Percentiles rank a stretch among this genome's conserved stretches.
Conservation (phyloP, 2,888 invertebrate species). For the Meta bourneti region DNA sequence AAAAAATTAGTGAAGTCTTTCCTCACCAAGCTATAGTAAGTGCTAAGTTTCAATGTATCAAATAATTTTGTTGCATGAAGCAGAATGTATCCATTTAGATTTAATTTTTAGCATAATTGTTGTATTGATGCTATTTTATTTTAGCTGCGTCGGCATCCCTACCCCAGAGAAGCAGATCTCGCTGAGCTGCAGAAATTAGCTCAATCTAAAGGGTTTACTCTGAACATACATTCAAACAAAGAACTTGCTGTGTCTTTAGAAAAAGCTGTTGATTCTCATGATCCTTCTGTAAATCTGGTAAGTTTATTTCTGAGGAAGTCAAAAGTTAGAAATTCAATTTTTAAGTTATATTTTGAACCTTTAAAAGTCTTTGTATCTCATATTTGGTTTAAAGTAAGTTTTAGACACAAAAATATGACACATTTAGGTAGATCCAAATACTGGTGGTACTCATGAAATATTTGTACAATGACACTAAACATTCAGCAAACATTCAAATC, state of each 20-base stretch:
- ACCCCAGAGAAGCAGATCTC: conserved; percentile 80
- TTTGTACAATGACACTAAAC: too few relatives aligned
- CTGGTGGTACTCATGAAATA: neutral
- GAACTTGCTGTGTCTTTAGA: conserved; percentile 80
- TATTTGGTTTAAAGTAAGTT: neutral
- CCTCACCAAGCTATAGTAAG: conserved; percentile 79
- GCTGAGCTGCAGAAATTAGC: conserved; percentile 80
- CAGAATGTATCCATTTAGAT: neutral
- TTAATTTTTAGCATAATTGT: neutral
- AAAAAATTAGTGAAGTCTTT: conserved; percentile 79
- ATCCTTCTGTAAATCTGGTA: conserved; percentile 80
- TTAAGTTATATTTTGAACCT: neutral
- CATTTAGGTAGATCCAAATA: neutral
- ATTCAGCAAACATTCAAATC: too few relatives aligned
- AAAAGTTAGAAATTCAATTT: neutral
- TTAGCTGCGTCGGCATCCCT: conserved; percentile 80
- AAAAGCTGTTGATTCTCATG: conserved; percentile 79
- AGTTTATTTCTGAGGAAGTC: neutral
- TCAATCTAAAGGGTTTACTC: conserved; percentile 79
- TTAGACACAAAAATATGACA: neutral
- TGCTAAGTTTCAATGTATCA: conserved; percentile 8
- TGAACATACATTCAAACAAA: conserved; percentile 80
- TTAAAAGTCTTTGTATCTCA: neutral
- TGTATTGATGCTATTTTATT: conserved; percentile 17
- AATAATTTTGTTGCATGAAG: neutral